Conservation (phyloP, 2,888 invertebrate species). For the Heliconius ismenius region DNA sequence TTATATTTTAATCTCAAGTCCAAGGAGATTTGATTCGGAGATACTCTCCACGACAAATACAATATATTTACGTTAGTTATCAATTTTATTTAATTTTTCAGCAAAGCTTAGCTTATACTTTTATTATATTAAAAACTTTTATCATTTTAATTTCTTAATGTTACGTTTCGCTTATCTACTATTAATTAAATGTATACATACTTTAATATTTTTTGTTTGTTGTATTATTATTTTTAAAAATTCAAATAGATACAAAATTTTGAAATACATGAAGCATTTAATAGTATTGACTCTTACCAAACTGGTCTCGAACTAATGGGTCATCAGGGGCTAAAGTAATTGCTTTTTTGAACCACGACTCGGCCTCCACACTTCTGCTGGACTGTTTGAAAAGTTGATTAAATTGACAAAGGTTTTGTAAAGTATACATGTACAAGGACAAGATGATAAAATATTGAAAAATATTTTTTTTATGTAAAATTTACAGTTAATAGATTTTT, state of each 20-base stretch:
- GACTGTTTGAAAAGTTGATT: constrained; percentile 76
- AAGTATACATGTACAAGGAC: neutral
- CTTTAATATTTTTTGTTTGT: too few relatives aligned
- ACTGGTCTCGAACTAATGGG: constrained; percentile 93
- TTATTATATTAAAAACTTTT: too few relatives aligned
- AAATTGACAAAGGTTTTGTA: neutral
- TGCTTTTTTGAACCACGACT: constrained; percentile 93
- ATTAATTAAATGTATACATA: neutral
- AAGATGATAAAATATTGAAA: neutral
- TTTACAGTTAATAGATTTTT: neutral
- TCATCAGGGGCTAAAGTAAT: constrained; percentile 91
- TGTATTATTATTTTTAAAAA: too few relatives aligned
- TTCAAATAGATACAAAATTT: constrained; percentile 12
- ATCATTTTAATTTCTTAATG: too few relatives aligned
- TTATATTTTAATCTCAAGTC: too few relatives aligned
- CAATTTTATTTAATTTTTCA: too few relatives aligned
- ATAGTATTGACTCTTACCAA: constrained; percentile 80
- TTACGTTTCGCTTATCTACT: neutral
- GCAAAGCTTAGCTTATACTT: too few relatives aligned
- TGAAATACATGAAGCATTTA: neutral
- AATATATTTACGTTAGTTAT: neutral
- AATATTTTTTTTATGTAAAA: neutral
- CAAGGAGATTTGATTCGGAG: too few relatives aligned
- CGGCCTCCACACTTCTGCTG: constrained; percentile 91
- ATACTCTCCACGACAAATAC: neutral